These are phyloP conservation scores for Pachliopta kotzebuea DNA, from an alignment of 2,888 invertebrate species.

Conservation along the genomic window DNA sequence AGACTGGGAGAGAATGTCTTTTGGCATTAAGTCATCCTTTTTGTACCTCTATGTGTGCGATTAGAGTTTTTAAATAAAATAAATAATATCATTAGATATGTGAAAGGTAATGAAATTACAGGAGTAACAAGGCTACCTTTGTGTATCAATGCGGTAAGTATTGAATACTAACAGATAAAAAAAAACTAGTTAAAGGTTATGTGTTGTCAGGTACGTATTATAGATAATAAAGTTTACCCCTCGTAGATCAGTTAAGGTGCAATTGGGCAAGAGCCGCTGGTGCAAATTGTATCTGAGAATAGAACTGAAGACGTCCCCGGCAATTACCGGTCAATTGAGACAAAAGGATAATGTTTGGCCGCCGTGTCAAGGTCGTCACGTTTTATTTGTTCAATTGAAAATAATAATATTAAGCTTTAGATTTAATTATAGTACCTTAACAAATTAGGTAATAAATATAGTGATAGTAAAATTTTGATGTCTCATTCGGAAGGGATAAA, in stretches of 20 bases:
- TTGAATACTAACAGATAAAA: too few species aligned
- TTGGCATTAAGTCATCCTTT: too few species aligned
- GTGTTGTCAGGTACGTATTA: conserved; percentile 21
- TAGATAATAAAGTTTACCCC: conserved; percentile 41
- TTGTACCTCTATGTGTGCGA: too few species aligned
- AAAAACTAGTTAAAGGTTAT: neutral
- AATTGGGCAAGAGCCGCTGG: conserved; percentile 64
- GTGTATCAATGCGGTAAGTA: too few species aligned
- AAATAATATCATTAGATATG: too few species aligned
- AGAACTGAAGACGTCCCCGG: conserved; percentile 66
- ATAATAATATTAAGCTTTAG: conserved; percentile 58
- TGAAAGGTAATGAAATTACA: too few species aligned
- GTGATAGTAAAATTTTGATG: neutral
- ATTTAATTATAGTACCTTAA: conserved; percentile 22
- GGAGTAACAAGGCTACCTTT: too few species aligned
- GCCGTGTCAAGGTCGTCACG: conserved; percentile 66
- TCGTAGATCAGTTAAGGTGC: conserved; percentile 59
- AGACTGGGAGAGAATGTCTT: too few species aligned
- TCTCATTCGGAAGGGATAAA: neutral
- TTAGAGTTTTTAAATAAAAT: too few species aligned
- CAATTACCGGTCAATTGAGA: conserved; percentile 78
- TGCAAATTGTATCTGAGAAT: conserved; percentile 76
- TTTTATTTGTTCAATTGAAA: conserved; percentile 66
- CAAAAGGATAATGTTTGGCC: conserved; percentile 79
- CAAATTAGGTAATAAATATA: neutral